Evolutionary conservation across 2,888 invertebrate genomes (phyloP), one percentile per base, ranked within the genome.

Genomic region (Cerastoderma edule): DNA sequence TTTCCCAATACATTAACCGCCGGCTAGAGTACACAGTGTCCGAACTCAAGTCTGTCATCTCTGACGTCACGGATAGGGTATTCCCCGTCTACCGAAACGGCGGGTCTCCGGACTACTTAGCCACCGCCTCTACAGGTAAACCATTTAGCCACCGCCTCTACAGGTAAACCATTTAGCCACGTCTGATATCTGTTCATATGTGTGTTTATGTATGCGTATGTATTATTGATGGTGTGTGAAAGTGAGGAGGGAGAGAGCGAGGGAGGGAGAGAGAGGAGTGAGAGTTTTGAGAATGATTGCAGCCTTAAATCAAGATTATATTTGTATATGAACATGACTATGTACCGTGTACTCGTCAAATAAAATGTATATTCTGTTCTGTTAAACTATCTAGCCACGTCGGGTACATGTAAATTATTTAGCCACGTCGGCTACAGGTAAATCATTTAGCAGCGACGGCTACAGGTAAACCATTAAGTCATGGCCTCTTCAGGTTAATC

Each of bases 81-180:
- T 80, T 76, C 53, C 80, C 80, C 1, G 68, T 80, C 0, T 71
- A 71, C 46, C 54, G 80, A 48, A 74, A 54, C 46, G 80, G 80
- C 39, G 0, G n/a, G 0, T 8, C 24, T 22, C 80, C 80, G 4
- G 80, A 80, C 50, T 74, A 76, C 39, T 46, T 76, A 2, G 67
- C 60, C 3, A 76, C 76, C 19, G 71, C 46, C 1, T 19, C 60
- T 13, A 60, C 60, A 60, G 60, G 60, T 60, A 56, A 10, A 1
- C 5, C n/a, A 2, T 46, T 2, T 1, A 46, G 2, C n/a, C 46
- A 2, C n/a, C 46, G n/a, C 16, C 16, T 39, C 39, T 39, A 10
- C 39, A 10, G 39, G 16, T 39, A 16, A 39, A 8, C 16, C 16
- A 10, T 16, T 39, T 39, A 16, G 16, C 39, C 8, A 39, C 16